Evolutionary conservation across 2,113 vertebrate species (phyloP).

Genomic region (Daphoenositta chrysoptera): DNA sequence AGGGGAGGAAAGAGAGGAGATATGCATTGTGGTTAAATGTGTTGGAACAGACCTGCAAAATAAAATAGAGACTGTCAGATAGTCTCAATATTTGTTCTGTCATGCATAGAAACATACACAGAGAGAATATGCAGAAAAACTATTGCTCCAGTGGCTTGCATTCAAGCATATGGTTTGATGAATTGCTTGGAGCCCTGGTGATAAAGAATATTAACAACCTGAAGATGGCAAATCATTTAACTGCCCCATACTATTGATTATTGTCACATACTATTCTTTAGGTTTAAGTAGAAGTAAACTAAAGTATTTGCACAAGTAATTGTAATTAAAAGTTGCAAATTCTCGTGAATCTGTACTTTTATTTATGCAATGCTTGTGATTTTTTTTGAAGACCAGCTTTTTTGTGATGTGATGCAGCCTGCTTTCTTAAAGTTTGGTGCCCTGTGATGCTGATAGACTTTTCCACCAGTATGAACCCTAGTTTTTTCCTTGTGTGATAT

Average conservation of each 20-base stretch:
- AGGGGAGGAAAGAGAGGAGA: background rate
- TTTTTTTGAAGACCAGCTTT: background rate
- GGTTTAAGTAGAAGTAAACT: background rate
- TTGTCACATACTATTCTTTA: background rate
- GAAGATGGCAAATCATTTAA: background rate
- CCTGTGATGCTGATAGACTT: background rate
- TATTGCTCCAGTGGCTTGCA: constrained; percentile 7
- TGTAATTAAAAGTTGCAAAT: background rate
- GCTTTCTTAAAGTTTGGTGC: background rate
- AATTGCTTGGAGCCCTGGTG: background rate
- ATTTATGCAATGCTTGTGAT: background rate
- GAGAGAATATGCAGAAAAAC: background rate
- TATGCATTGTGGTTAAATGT: constrained; percentile 38
- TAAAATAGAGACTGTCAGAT: constrained; percentile 25
- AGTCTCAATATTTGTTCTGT: constrained; percentile 37
- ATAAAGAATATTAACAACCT: constrained; percentile 18
- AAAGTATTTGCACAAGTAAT: background rate
- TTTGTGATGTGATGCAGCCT: background rate
- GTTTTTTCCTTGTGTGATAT: background rate
- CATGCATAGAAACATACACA: constrained; percentile 27
- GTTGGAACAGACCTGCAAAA: constrained; percentile 48
- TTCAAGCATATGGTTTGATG: constrained; percentile 22
- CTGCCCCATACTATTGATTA: background rate
- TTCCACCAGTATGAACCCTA: background rate
- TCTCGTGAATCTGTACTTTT: background rate